Base-by-base conservation (phyloP, 1,140 invertebrate species). In the Panulirus ornatus region DNA sequence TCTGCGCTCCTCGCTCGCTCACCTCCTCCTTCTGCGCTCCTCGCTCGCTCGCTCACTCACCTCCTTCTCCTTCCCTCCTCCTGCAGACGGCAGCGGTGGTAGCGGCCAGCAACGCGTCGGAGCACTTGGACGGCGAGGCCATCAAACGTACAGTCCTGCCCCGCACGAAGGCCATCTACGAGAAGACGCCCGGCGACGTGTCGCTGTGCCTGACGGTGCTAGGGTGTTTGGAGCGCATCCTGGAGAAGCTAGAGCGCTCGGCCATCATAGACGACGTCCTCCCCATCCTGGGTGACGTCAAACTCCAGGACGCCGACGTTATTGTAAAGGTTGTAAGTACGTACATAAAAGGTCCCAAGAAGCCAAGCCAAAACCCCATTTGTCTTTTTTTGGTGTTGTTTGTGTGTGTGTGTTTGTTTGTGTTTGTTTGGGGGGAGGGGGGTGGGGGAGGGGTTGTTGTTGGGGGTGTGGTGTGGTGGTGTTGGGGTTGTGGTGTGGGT, bases 211-310 rank as follows among this genome's bases (percentile, higher is more conserved):
- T 93, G 70, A 94, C 93, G 66, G 93, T 94, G 9, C 88, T 94
- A 40, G 92, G 91, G 2, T 92, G 91, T 54, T 92, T 97, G 51
- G 97, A 97, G 93, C 96, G 96, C 84, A 97, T 97, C 1, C 94
- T 98, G 71, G 96, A 97, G 91, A 96, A 97, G 83, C 94, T 99
- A 84, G 98, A 99, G 91, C 96, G 97, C 92, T 95, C 96, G 75
- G 96, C 97, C 93, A 97, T 99, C 75, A 96, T 98, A 91, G 98
- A 99, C 92, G 97, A 98, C 92, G 97, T 99, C 0, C 95, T 99
- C 91, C 98, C 98, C 0, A 95, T 99, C 84, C 94, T 99, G n/a
- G 97, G 96, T 91, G 96, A 97, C 91, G 97, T 98, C 83, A 96
- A 96, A 71, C 95, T 98, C 40, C 96, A 97, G 79, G 98, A 99